Base-by-base conservation (phyloP, 2,797 vertebrate genomes). In the Molothrus aeneus region DNA sequence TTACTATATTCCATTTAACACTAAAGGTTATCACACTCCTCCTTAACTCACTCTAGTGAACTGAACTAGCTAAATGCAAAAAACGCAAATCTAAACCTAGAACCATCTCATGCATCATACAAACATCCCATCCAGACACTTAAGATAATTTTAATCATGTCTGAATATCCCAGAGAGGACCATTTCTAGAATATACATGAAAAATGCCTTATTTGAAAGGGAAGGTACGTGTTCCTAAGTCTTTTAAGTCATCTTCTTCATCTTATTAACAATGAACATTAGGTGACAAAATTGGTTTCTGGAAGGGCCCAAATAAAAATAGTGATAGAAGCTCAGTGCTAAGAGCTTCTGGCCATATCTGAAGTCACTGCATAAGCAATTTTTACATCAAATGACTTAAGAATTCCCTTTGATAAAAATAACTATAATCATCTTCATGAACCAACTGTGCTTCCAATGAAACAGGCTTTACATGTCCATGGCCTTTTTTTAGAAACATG, bases 161-260 rank as follows among this genome's bases (percentile, higher is more conserved):
- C 40, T 77, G 47, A 80, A 70, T 56, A 50, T 17, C 40, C 32
- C 53, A 47, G 21, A 54, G 11, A 72, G 3, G 13, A 63, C 21
- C 5, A n/a, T 6, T 12, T 80, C 18, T 57, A 66, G 20, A 17
- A 60, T 10, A 47, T 20, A 24, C 6, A 65, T 13, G 22, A 53
- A 77, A 82, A 82, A 61, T 20, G 53, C 8, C 14, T 48, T 29
- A 56, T 31, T 48, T 60, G 63, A 80, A 82, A 29, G n/a, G 10
- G 6, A 8, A 0, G 15, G 10, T 11, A 21, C 18, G 3, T 40
- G 4, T 34, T 31, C 1, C 0, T 36, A 47, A 13, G 24, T 60
- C 25, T 25, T 65, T 38, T n/a, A 79, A 71, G 16, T 34, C 42
- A 51, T 36, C 21, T 74, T 71, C 36, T 8, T 36, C 12, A 4